Evolutionary conservation across 2,888 invertebrate species (phyloP).

Genomic region (Dryocosmus kuriphilus): DNA sequence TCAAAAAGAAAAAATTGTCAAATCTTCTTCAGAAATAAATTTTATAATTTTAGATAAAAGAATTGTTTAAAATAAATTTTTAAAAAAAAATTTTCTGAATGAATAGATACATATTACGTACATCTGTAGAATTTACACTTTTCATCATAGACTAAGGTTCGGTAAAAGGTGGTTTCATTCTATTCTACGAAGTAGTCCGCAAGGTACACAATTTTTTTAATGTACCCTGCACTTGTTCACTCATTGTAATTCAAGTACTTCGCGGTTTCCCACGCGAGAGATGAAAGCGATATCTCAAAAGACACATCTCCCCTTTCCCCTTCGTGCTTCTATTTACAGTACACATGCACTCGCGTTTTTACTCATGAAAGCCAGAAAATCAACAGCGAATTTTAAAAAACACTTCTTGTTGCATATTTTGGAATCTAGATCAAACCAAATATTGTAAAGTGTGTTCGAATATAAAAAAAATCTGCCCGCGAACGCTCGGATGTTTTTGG

Average conservation of each 20-base stretch:
- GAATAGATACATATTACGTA: no score
- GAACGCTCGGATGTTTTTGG: no score
- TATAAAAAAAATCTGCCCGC: no score
- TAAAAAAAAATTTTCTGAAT: no score
- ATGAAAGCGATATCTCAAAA: conserved; percentile 55
- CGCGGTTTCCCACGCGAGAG: conserved; percentile 54
- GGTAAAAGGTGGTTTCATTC: not conserved
- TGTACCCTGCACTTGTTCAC: conserved; percentile 35
- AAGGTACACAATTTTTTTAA: not conserved
- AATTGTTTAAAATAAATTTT: no score
- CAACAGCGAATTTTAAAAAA: not conserved
- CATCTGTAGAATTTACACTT: not conserved
- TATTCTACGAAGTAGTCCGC: not conserved
- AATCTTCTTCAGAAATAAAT: no score
- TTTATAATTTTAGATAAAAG: no score
- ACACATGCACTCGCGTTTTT: not conserved
- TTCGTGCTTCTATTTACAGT: conserved; percentile 1
- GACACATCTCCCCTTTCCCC: conserved; percentile 20
- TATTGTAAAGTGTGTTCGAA: not conserved
- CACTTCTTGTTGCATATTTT: no score
- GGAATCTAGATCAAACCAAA: not conserved
- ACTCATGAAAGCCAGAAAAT: not conserved
- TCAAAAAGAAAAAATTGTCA: not conserved
- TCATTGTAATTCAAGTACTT: conserved; percentile 57
- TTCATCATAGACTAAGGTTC: no score